phyloP scores from a whole-genome alignment of 2,888 invertebrate genomes.

The Trachelus iudaicus region DNA sequence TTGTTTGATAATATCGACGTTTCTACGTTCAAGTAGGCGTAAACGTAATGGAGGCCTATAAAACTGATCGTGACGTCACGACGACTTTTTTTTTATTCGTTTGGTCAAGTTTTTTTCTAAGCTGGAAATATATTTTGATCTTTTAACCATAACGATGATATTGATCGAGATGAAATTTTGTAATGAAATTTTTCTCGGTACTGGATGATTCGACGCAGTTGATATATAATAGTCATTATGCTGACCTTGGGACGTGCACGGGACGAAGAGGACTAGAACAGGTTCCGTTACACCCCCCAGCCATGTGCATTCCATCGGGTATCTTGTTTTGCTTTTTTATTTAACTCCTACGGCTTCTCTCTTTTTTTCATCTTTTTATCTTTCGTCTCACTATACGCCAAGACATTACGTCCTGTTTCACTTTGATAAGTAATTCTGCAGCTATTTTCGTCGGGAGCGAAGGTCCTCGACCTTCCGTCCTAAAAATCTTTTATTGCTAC shows the following conservation, averaged over 20 bases:
- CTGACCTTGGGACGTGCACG: constrained; percentile 40
- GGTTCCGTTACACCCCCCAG: constrained; percentile 51
- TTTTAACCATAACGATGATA: background rate
- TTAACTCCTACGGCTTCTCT: background rate
- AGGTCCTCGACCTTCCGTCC: background rate
- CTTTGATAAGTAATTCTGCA: background rate
- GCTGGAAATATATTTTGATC: background rate
- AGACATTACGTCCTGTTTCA: background rate
- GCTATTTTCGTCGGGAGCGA: background rate
- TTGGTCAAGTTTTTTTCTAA: background rate
- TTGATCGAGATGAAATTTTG: background rate
- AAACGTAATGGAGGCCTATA: no score
- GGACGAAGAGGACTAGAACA: constrained; percentile 43
- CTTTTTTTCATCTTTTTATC: constrained; percentile 18
- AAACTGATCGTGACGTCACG: no score
- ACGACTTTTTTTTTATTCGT: background rate
- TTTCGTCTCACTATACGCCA: constrained; percentile 1
- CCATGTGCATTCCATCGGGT: constrained; percentile 33
- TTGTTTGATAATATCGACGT: no score
- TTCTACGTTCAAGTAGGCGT: no score
- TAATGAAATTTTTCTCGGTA: background rate
- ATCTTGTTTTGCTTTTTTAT: constrained; percentile 23
- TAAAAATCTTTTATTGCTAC: background rate
- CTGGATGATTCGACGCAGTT: background rate
- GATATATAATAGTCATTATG: constrained; percentile 20